Base-by-base conservation (phyloP, 2,888 invertebrate genomes). In the Ornithoptera priamus region DNA sequence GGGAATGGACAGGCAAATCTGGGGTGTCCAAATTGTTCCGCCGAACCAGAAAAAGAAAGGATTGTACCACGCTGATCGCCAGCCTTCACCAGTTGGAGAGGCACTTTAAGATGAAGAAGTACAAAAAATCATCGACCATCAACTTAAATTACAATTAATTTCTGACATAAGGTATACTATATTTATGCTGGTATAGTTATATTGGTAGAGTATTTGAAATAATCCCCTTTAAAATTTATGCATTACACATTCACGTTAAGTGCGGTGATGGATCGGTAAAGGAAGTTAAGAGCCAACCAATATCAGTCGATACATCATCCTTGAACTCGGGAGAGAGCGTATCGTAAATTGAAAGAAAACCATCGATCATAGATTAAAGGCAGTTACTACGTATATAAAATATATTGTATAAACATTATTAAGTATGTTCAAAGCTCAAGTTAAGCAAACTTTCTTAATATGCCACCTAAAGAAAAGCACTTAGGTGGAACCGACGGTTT, bases 301-400 rank as follows among this genome's bases (percentile, higher is more conserved):
- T 62, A 57, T 50, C 20, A 39, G 20, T 46, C 64, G 67, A 70
- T 70, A 67, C 63, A 70, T 70, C 60, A 67, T 70, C 53, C 59
- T 63, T 61, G 46, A 65, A 67, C 61, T 61, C 36, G 24, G n/a
- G 18, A 57, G 53, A 56, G 58, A 53, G 58, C 18, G 18, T 42
- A 42, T 39, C 5, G 18, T n/a, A 39, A n/a, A 59, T n/a, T 61
- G 39, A 61, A 39, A 30, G 59, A 60, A 30, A 61, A 8, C n/a
- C 39, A 61, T 62, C n/a, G 46, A 62, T 62, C 46, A 20, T 42
- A 22, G 15, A 22, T 4, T 12, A 22, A 46, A 62, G 24, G 18
- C 17, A 18, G 15, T 7, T 4, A 24, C 20, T 24, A 18, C 30
- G n/a, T 36, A 17, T 36, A 36, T 36, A 56, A 42, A 15, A 36